Evolutionary conservation across 1,140 invertebrate genomes (phyloP).

Genomic region (Thrips palmi): DNA sequence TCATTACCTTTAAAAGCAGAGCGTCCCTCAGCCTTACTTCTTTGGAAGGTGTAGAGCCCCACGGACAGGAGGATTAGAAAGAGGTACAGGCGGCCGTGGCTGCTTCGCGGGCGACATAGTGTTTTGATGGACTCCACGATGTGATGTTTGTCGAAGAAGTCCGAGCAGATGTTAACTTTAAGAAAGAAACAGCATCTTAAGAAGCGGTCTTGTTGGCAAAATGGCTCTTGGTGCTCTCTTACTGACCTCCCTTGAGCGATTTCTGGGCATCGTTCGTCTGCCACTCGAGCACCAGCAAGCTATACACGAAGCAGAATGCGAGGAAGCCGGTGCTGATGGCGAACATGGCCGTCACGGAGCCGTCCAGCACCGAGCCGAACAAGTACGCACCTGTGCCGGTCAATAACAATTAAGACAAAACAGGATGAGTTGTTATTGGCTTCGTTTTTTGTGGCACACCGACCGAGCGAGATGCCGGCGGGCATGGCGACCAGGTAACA

Average conservation of each 20-base stretch:
- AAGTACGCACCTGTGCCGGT: slow-evolving; percentile 31
- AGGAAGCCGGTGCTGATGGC: slow-evolving; percentile 40
- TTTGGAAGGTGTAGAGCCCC: slow-evolving; percentile 57
- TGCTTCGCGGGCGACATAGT: slow-evolving; percentile 30
- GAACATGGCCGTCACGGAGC: slow-evolving; percentile 51
- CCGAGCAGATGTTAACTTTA: too few species aligned
- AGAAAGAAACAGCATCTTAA: too few species aligned
- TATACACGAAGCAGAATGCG: slow-evolving; percentile 37
- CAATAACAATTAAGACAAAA: too few species aligned
- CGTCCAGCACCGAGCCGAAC: slow-evolving; percentile 30
- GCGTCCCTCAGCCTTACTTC: slow-evolving; percentile 23
- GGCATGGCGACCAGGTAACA: slow-evolving; percentile 57
- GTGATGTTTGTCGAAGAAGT: slow-evolving; percentile 51
- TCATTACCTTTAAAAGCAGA: too few species aligned
- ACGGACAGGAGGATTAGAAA: slow-evolving; percentile 44
- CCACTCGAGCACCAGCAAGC: slow-evolving; percentile 37
- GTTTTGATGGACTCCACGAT: slow-evolving; percentile 37
- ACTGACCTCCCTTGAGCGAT: slow-evolving; percentile 24
- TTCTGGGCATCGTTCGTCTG: slow-evolving; percentile 38
- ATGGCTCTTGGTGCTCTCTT: too few species aligned
- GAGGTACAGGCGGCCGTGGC: slow-evolving; percentile 34
- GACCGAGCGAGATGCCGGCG: slow-evolving; percentile 43
- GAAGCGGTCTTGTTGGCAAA: slow-evolving; percentile 32
- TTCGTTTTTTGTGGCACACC: slow-evolving; percentile 9
- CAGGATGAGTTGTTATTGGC: too few species aligned